Evolutionary conservation across 1,140 invertebrate species (phyloP), one percentile per base, ranked within the genome.

Genomic region (Apis cerana): DNA sequence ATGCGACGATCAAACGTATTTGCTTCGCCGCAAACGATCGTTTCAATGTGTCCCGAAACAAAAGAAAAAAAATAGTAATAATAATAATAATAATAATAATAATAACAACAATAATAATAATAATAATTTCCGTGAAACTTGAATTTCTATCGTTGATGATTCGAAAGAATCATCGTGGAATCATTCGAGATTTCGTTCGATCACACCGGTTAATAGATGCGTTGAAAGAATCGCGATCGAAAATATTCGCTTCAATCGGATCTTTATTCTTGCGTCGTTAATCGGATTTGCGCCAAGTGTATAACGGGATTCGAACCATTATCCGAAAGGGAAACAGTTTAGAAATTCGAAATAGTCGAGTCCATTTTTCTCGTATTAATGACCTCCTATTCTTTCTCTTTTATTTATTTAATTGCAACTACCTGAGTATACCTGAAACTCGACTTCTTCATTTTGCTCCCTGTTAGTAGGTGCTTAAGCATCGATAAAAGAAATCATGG

Each of bases 301-400:
- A 76, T 65, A 71, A 71, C 52, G 52, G 52, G 19, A 33, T 7
- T 13, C 7, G 15, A 33, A 50, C 54, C n/a, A 48, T 72, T 59
- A 59, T n/a, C 58, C 15, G n/a, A 70, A 43, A 43, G 3, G 33
- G 33, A 43, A 48, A 43, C 2, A 5, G 33, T 23, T 23, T 3
- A 21, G 59, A 62, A 2, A 21, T 71, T 70, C 33, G 4, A 7
- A 43, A n/a, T 5, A 54, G n/a, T 11, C 23, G 15, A 13, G 13
- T 13, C 15, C 23, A 43, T 56, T 72, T 58, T 72, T 72, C 70
- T 13, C 70, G 70, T 56, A 54, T 23, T 72, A 72, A 72, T 72
- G 70, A 72, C 27, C 59, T 72, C 27, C 70, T 33, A 33, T 33
- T 33, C 2, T 33, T 17, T 52, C 21, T 23, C 67, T 68, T 43